These are phyloP conservation scores for Lates calcarifer DNA, from an alignment of 2,113 vertebrate species.

Conservation along the genomic window DNA sequence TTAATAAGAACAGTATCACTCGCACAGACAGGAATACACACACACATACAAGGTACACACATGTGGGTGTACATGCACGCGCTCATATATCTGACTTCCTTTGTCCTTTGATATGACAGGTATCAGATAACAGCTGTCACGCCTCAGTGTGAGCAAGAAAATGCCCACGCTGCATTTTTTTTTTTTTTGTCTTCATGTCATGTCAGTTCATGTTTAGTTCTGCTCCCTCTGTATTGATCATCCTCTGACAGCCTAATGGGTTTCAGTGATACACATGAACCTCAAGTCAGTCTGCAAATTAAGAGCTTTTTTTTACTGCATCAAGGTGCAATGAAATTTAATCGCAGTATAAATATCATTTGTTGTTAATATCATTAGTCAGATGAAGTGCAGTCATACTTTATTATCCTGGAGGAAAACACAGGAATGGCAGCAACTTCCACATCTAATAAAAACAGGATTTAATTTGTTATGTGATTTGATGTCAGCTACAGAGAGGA, in stretches of 20 bases:
- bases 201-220: slow-evolving; percentile 60
- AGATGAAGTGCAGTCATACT: neutral
- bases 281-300: slow-evolving; percentile 21
- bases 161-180: slow-evolving; percentile 55
- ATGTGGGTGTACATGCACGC: slow-evolving; percentile 26
- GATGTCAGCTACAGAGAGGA: neutral
- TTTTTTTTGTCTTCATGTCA: slow-evolving; percentile 39
- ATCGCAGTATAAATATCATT: slow-evolving; percentile 25
- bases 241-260: slow-evolving; percentile 62
- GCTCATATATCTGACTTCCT: slow-evolving; percentile 55
- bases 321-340: slow-evolving; percentile 22
- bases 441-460: neutral
- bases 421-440: neutral
- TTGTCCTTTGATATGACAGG: slow-evolving; percentile 73
- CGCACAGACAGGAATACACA: slow-evolving; percentile 47
- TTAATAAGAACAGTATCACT: slow-evolving; percentile 80
- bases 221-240: slow-evolving; percentile 56
- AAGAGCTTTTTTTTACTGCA: slow-evolving; percentile 21
- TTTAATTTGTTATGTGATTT: neutral
- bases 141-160: slow-evolving; percentile 47
- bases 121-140: slow-evolving; percentile 75
- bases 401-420: neutral
- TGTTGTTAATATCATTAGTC: neutral
- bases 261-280: slow-evolving; percentile 42
- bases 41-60: slow-evolving; percentile 6